phyloP scores from a whole-genome alignment of 2,113 vertebrate species.

The Cyanoderma ruficeps region DNA sequence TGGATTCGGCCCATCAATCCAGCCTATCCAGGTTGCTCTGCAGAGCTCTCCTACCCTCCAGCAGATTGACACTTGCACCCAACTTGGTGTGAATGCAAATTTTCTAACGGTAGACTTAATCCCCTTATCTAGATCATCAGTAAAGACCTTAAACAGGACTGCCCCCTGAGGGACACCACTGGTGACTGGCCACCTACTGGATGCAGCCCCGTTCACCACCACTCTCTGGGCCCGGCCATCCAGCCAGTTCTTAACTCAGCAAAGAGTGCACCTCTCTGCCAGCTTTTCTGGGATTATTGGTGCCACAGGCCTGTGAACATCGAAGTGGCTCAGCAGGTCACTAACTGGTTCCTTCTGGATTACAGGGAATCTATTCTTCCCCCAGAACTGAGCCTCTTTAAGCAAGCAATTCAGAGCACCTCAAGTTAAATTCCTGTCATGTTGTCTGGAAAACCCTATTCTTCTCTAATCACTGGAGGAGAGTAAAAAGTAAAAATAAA shows the following conservation, averaged over 20 bases:
- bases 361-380: not conserved
- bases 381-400: not conserved
- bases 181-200: not conserved
- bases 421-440: not conserved
- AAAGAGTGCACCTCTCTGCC: not conserved
- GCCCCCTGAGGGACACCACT: too few species aligned
- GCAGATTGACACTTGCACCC: not conserved
- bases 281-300: not conserved
- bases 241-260: not conserved
- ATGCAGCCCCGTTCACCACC: not conserved
- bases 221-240: accelerated
- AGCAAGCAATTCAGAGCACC: not conserved
- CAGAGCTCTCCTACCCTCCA: not conserved
- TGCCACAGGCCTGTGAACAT: not conserved
- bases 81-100: not conserved
- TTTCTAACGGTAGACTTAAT: accelerated
- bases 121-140: not conserved
- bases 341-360: not conserved
- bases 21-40: not conserved
- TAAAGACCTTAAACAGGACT: not conserved
- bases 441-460: not conserved
- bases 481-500: not conserved
- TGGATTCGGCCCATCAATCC: not conserved
- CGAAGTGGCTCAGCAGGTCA: accelerated
- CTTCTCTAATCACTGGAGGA: not conserved